A percentile compares a stretch with the other conserved stretches of the same genome.
phyloP scores from a whole-genome alignment of 2,797 vertebrate species.

The Hydrophis major region DNA sequence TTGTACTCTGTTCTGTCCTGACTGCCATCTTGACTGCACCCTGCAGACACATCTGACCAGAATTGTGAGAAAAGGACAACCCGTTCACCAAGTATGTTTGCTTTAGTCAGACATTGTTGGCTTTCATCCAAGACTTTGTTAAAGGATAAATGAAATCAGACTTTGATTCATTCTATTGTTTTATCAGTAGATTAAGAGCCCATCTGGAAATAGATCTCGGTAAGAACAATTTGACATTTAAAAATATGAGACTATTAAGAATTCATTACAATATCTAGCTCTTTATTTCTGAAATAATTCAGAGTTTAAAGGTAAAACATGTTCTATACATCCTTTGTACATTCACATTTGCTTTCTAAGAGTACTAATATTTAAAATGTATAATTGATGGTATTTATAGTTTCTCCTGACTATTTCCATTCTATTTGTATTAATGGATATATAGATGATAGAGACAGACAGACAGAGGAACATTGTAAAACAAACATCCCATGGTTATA shows the following conservation, averaged over 20 bases:
- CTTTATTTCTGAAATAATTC: background rate
- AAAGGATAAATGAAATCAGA: background rate
- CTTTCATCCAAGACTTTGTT: background rate
- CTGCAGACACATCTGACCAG: background rate
- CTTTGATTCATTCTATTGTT: background rate
- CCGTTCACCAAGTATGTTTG: background rate
- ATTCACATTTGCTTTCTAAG: background rate
- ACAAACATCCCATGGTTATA: background rate
- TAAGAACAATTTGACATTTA: background rate
- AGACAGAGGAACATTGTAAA: background rate
- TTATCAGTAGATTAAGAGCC: background rate
- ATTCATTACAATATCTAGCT: background rate
- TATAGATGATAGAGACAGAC: background rate
- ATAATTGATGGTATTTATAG: background rate
- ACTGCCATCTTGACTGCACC: background rate
- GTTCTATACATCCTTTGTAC: background rate
- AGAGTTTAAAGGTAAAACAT: background rate
- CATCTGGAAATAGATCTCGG: background rate
- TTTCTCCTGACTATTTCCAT: background rate
- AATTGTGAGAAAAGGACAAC: background rate
- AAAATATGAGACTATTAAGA: background rate
- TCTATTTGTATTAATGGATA: background rate
- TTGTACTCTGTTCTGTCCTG: background rate
- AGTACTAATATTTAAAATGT: background rate
- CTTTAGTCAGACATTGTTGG: constrained; percentile 15